Percentiles rank a stretch among this genome's conserved stretches.
Conservation (phyloP, 2,797 vertebrate species). For the Pteronotus mesoamericanus region DNA sequence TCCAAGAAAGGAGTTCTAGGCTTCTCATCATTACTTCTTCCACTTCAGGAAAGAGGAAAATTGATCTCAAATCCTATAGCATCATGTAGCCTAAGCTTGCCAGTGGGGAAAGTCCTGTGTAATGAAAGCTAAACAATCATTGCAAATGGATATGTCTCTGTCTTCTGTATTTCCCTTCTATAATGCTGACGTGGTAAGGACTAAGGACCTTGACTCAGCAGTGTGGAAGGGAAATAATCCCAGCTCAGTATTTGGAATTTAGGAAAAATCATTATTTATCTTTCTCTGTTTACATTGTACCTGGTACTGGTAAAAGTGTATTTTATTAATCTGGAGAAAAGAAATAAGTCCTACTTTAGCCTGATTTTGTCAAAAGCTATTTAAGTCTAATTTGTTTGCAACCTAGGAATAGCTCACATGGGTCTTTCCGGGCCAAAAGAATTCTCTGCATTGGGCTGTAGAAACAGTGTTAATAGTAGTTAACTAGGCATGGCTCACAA, state of each 20-base stretch:
- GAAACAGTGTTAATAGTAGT: background rate
- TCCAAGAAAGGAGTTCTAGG: background rate
- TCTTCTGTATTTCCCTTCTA: background rate
- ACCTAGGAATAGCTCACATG: background rate
- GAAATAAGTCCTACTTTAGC: background rate
- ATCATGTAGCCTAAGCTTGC: background rate
- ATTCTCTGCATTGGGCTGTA: background rate
- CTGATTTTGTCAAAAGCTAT: background rate
- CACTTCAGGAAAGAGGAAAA: background rate
- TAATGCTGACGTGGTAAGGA: background rate
- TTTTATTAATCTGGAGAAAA: background rate
- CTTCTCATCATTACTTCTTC: background rate
- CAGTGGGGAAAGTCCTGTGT: background rate
- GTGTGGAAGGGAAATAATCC: background rate
- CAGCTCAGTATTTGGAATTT: background rate
- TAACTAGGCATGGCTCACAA: background rate
- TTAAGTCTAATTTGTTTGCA: background rate
- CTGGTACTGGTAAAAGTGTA: background rate
- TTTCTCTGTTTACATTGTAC: background rate
- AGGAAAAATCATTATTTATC: background rate
- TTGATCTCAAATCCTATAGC: background rate
- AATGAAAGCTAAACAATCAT: background rate
- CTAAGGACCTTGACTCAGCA: background rate
- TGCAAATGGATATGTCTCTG: background rate
- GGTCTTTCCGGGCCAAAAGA: background rate